Conservation (phyloP, 2,797 vertebrate species). For the Coendou prehensilis region DNA sequence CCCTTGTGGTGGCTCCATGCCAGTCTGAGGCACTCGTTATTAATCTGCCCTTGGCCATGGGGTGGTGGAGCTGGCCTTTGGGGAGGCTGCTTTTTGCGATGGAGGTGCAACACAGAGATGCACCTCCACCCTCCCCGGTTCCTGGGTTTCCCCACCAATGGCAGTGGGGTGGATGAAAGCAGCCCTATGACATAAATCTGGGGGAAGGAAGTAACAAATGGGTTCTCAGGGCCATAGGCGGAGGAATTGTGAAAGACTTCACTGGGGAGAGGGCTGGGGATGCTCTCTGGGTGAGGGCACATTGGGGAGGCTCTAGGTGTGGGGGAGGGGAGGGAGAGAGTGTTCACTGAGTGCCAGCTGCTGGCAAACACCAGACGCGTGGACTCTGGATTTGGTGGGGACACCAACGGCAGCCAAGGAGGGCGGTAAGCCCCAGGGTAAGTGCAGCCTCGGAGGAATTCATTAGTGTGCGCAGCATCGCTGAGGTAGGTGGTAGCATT, state of each 20-base stretch:
- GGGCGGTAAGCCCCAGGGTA: not conserved
- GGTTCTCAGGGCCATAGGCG: not conserved
- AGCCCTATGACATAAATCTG: not conserved
- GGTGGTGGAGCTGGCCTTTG: not conserved
- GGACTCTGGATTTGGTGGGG: not conserved
- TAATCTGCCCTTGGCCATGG: slow-evolving; percentile 3
- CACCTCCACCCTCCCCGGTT: not conserved
- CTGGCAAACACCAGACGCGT: not conserved
- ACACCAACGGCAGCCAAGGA: not conserved
- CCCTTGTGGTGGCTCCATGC: not conserved
- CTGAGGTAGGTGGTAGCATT: not conserved
- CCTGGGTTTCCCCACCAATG: not conserved
- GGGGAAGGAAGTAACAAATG: not conserved
- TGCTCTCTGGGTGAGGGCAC: not conserved
- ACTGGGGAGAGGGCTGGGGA: not conserved
- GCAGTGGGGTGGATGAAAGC: not conserved
- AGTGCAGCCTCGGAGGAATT: not conserved
- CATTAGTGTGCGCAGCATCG: not conserved
- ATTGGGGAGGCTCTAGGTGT: not conserved
- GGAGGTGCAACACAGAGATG: not conserved
- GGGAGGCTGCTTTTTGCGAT: not conserved
- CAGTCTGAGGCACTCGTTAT: not conserved
- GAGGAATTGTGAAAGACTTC: not conserved
- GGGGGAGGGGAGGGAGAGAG: not conserved
- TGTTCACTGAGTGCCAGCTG: not conserved